Evolutionary conservation across 2,113 vertebrate species (phyloP).

Genomic region (Spermophilus dauricus): DNA sequence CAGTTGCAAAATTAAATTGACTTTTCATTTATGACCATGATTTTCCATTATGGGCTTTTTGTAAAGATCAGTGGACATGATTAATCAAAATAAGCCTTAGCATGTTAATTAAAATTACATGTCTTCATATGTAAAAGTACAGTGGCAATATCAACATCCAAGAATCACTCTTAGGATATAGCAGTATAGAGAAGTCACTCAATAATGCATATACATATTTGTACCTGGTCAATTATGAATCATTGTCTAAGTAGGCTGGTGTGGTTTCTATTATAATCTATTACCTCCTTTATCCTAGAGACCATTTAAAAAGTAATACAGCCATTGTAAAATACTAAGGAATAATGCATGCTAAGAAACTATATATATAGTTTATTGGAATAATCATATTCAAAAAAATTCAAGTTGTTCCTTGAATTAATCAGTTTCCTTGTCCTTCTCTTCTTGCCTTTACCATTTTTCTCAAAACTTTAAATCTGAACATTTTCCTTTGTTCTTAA

Average conservation of each 20-base stretch:
- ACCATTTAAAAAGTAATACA: conserved; percentile 52
- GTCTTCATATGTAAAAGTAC: conserved; percentile 27
- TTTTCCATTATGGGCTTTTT: neutral
- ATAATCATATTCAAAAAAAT: conserved; percentile 45
- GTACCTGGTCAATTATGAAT: neutral
- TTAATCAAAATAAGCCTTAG: neutral
- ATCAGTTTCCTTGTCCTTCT: conserved; percentile 11
- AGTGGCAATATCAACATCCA: neutral
- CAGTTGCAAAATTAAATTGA: conserved; percentile 31
- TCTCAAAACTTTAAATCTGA: conserved; percentile 67
- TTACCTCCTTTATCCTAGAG: neutral
- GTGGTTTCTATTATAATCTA: neutral
- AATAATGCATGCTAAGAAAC: conserved; percentile 8
- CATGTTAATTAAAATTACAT: neutral
- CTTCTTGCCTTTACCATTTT: conserved; percentile 59
- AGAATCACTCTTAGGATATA: neutral
- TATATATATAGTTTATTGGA: neutral
- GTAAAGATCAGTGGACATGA: neutral
- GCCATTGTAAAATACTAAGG: neutral
- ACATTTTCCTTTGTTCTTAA: conserved; percentile 70
- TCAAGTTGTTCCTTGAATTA: conserved; percentile 59
- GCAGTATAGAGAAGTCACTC: neutral
- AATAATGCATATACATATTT: neutral
- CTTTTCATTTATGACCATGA: neutral
- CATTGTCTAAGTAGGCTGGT: neutral